Base-by-base conservation (phyloP, 92 coral and sea anemone species). In the Ricordea florida region DNA sequence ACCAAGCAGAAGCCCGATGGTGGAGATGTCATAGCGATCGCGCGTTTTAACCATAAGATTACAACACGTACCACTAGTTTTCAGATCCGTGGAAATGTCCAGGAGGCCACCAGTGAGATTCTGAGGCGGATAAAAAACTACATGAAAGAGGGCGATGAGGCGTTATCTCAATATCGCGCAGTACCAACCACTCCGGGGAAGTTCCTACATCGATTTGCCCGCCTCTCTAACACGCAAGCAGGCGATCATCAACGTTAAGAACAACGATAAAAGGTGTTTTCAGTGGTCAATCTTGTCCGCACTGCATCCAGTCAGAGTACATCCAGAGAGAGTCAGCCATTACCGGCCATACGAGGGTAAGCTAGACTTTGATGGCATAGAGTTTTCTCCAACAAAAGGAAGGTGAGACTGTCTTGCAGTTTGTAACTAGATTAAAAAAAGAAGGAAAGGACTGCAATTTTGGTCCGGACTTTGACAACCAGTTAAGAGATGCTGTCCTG, bases 381-480 rank as follows among this genome's bases (percentile, higher is more conserved):
- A 55, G 33, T 56, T 71, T 10, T 48, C 72, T 7, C 32, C 61
- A 16, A 61, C 73, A 40, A 43, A 38, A 4, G 24, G 61, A 22
- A 62, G 81, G 72, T 27, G 72, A 74, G 57, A 74, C 72, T 3
- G 61, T 74, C 18, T 18, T 28, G 40, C 72, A 62, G 17, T 74
- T 74, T 74, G 62, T 48, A 13, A 34, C 84, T 16, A 14, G 68
- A 28, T 45, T 78, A 38, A 36, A 70, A 55, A 24, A 58, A 48
- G 44, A 53, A 31, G 74, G 43, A 30, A 72, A 72, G 37, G 87
- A 61, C 31, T 77, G 67, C 38, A 75, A 66, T 55, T 80, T 66
- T 33, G 86, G 86, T 5, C 28, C 55, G 13, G 85, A 69, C 40
- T 33, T 53, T 10, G 85, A 69, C 41, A 69, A 79, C 55, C 72